Conservation (phyloP, 1,140 invertebrate genomes). For the Pseudobourletiella spinata region DNA sequence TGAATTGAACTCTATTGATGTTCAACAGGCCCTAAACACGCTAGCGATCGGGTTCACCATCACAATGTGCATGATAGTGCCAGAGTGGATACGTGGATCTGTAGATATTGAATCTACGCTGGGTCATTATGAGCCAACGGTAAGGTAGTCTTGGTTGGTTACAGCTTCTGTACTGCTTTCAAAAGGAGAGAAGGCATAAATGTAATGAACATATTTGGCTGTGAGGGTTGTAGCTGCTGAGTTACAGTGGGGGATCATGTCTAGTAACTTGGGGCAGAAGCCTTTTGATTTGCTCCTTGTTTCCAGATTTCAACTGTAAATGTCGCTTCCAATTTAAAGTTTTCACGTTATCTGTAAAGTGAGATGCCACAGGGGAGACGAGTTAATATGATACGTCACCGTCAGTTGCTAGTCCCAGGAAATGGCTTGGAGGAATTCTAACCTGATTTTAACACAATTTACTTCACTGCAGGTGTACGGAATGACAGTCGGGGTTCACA, state of each 20-base stretch:
- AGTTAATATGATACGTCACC: background rate
- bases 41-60: constrained; percentile 21
- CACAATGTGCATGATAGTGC: constrained; percentile 21
- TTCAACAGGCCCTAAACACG: constrained; percentile 31
- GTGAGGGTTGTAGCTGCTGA: no score
- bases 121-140: constrained; percentile 21
- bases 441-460: background rate
- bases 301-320: no score
- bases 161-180: no score
- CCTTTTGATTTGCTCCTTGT: no score
- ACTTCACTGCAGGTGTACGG: constrained; percentile 10
- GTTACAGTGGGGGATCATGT: no score
- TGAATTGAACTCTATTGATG: no score
- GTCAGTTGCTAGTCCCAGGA: no score
- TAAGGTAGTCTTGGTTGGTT: no score
- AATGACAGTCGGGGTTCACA: constrained; percentile 22
- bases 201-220: no score
- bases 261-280: background rate
- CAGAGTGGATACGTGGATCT: constrained; percentile 29
- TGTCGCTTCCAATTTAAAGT: no score
- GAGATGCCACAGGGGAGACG: background rate
- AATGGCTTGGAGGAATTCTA: no score
- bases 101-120: constrained; percentile 20
- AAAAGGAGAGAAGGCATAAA: no score
- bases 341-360: background rate